These are phyloP conservation scores for Ichneumoninae sp. DNA, from an alignment of 2,888 invertebrate genomes.

Conservation along the genomic window DNA sequence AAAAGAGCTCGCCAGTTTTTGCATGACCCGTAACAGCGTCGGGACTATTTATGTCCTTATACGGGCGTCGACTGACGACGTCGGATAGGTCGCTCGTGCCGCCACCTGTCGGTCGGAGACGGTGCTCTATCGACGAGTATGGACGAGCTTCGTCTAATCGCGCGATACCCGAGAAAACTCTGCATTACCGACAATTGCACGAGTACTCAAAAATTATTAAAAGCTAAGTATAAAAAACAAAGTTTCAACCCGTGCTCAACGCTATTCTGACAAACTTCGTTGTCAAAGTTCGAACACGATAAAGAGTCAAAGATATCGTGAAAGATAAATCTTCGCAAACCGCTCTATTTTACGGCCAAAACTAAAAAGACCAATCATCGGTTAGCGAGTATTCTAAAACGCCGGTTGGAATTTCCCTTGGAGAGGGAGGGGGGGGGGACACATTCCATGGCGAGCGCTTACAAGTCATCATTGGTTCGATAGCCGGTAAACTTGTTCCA, in stretches of 20 bases:
- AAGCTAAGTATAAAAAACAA: too few relatives aligned
- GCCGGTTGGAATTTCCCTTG: conserved; percentile 49
- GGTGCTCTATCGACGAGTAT: too few relatives aligned
- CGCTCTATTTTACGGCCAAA: not conserved
- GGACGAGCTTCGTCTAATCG: not conserved
- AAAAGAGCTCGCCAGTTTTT: not conserved
- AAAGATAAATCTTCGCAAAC: not conserved
- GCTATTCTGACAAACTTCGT: too few relatives aligned
- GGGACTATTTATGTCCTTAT: not conserved
- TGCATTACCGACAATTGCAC: too few relatives aligned
- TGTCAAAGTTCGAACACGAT: too few relatives aligned
- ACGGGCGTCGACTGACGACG: not conserved
- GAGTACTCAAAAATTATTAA: not conserved
- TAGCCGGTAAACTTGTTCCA: too few relatives aligned
- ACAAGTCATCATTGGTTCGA: not conserved
- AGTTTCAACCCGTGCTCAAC: too few relatives aligned
- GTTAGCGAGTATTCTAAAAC: conserved; percentile 44
- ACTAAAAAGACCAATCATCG: conserved; percentile 33
- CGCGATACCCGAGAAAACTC: not conserved
- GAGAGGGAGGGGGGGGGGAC: not conserved
- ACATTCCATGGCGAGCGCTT: conserved; percentile 14
- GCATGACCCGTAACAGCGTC: not conserved
- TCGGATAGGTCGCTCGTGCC: not conserved
- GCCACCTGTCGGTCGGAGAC: not conserved
- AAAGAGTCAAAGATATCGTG: not conserved